Evolutionary conservation across 2,797 vertebrate genomes (phyloP), one percentile per base, ranked within the genome.

Genomic region (Eptatretus atami): DNA sequence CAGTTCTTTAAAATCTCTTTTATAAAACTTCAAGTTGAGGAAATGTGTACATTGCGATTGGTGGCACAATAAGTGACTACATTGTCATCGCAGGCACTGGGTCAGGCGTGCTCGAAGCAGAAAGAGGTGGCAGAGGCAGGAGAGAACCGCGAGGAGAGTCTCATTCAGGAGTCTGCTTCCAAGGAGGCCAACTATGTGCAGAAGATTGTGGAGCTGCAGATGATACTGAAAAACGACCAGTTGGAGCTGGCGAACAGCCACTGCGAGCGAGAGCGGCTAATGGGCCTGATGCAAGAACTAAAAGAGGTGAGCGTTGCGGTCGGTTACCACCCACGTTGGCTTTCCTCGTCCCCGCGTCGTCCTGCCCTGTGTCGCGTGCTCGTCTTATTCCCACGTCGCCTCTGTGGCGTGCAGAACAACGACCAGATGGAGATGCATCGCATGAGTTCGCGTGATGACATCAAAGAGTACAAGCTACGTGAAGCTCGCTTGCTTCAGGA

Each of bases 391-490:
- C 31, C 4, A 44, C 6, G 4, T 44, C 3, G 6, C 31, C 31
- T 8, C 31, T 44, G 31, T 44, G 4, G 31, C 31, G 4, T 44
- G 57, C 72, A 90, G 90, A 82, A 77, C 70, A 81, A 79, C 73
- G 81, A 93, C 75, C 80, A 82, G 13, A 77, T 86, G 70, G 90
- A 96, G 72, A 76, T 83, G 63, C 85, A 96, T 74, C 80, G 86
- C 68, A 76, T 75, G 55, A 82, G 84, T 57, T 78, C 95, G 69
- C 79, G 86, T 4, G 86, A 96, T 65, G 87, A 98, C 73, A 81
- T 94, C 73, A 96, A 98, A 73, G 90, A 98, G 70, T 93, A 93
- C 71, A 94, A 96, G 74, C 86, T 96, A 74, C 74, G 81, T 63
- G 90, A 98, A 74, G 76, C 84, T 1, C 83, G 88, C 57, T 76